phyloP scores from a whole-genome alignment of 2,888 invertebrate species.

The Acleris emargana region DNA sequence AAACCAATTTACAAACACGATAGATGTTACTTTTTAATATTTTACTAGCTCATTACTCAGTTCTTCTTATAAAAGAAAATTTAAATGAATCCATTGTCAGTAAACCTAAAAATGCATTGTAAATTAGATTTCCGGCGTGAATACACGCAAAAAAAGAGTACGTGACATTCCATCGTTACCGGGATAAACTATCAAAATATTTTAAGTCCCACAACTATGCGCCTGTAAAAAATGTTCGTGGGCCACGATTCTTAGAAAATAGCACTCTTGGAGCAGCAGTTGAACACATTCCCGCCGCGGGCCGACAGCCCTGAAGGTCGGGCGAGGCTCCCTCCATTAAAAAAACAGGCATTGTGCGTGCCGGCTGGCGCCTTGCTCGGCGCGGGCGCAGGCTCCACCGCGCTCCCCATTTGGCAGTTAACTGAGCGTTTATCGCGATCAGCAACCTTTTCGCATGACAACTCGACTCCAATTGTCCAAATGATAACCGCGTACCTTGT shows the following conservation, averaged over 20 bases:
- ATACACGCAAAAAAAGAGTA: constrained; percentile 2
- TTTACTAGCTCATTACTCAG: too few relatives aligned
- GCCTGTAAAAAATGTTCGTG: constrained; percentile 62
- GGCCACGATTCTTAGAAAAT: constrained; percentile 74
- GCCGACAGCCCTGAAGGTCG: constrained; percentile 70
- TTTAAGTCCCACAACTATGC: constrained; percentile 22
- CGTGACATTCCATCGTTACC: constrained; percentile 34
- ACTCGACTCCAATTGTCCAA: constrained; percentile 42
- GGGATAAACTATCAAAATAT: constrained; percentile 32
- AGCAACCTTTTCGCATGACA: constrained; percentile 47
- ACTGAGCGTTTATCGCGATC: constrained; percentile 46
- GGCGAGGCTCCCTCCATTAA: constrained; percentile 48
- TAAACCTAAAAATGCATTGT: background rate
- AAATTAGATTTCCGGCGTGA: background rate
- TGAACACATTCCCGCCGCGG: constrained; percentile 60
- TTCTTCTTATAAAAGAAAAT: too few relatives aligned
- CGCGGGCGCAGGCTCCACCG: constrained; percentile 36
- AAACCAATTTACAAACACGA: too few relatives aligned
- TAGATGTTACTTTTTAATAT: too few relatives aligned
- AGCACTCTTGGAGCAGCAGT: constrained; percentile 61
- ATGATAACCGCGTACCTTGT: constrained; percentile 38
- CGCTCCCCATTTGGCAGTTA: constrained; percentile 43
- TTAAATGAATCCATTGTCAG: too few relatives aligned
- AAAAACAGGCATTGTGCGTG: constrained; percentile 56
- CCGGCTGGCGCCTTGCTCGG: constrained; percentile 47